phyloP scores from a whole-genome alignment of 2,888 invertebrate genomes.

The Limnephilus marmoratus region DNA sequence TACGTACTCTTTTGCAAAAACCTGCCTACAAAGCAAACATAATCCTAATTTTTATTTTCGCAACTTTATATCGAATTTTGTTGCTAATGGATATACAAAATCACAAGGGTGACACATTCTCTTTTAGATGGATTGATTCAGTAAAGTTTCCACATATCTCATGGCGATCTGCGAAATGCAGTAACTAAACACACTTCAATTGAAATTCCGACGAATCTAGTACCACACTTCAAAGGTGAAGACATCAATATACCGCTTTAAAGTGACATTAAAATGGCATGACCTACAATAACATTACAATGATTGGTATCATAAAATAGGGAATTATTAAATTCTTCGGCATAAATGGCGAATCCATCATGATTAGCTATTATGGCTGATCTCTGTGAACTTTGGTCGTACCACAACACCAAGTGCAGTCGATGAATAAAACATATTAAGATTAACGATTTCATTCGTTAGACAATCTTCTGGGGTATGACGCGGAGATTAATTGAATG shows the following conservation, averaged over 20 bases:
- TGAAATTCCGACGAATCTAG: too few relatives aligned
- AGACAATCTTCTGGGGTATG: neutral
- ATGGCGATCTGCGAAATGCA: too few relatives aligned
- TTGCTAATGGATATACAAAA: neutral
- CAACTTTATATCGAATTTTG: neutral
- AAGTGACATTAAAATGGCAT: neutral
- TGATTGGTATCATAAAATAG: neutral
- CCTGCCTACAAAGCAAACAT: neutral
- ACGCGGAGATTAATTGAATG: neutral
- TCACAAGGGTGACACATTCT: neutral
- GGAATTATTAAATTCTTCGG: neutral
- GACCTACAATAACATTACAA: too few relatives aligned
- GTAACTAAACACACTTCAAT: too few relatives aligned
- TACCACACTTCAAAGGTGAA: too few relatives aligned
- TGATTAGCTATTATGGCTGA: neutral
- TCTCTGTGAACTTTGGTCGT: neutral
- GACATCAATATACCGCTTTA: neutral
- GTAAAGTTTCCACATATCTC: neutral
- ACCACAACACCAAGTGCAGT: neutral
- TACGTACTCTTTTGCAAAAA: too few relatives aligned
- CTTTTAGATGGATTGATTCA: neutral
- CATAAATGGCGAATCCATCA: neutral
- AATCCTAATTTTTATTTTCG: neutral
- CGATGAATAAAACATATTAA: slow-evolving; percentile 2
- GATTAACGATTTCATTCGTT: neutral